Conservation (phyloP, 2,113 vertebrate genomes). For the Toxostoma redivivum region DNA sequence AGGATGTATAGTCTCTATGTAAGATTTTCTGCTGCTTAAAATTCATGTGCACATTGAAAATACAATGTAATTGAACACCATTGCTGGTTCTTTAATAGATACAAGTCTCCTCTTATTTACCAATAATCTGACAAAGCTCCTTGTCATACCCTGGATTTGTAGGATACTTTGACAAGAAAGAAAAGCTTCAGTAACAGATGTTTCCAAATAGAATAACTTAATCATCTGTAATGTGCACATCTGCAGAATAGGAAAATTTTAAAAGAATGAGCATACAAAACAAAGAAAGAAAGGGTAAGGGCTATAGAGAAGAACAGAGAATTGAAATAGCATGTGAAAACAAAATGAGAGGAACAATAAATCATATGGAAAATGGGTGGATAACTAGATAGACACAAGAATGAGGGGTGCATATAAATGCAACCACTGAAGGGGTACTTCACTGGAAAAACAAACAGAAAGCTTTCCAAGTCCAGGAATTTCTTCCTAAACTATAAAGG, state of each 20-base stretch:
- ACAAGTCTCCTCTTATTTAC: background rate
- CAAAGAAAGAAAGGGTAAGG: background rate
- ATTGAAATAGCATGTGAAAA: background rate
- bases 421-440: background rate
- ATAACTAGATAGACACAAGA: background rate
- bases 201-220: background rate
- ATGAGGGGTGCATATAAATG: background rate
- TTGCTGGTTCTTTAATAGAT: background rate
- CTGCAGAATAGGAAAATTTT: background rate
- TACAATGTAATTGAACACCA: background rate
- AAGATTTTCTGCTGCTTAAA: background rate
- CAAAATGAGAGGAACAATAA: background rate
- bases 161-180: background rate
- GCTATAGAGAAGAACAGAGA: background rate
- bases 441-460: background rate
- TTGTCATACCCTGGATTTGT: background rate
- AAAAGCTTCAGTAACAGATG: background rate
- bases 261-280: background rate
- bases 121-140: background rate
- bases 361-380: background rate
- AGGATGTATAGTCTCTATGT: background rate
- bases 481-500: background rate
- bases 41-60: background rate
- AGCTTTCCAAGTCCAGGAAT: background rate
- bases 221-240: background rate